phyloP scores from a whole-genome alignment of 2,113 vertebrate species.

The Procapra przewalskii region DNA sequence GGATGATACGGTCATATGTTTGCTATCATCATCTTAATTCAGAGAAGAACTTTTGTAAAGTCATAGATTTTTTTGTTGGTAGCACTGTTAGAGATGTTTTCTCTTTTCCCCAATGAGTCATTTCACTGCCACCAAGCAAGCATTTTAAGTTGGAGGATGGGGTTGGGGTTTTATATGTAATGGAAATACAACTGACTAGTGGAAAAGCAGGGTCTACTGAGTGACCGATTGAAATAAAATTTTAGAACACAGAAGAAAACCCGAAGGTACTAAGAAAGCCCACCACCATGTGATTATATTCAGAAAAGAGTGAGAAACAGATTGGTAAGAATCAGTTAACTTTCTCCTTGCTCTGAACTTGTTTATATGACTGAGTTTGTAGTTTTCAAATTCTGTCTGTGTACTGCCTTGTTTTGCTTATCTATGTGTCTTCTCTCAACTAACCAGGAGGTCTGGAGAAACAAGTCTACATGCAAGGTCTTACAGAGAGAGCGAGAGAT shows the following conservation, averaged over 20 bases:
- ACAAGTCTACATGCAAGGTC: background rate
- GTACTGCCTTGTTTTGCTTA: background rate
- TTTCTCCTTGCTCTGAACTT: constrained; percentile 1
- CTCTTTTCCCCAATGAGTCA: background rate
- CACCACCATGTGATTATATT: background rate
- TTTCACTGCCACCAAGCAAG: background rate
- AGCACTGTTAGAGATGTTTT: background rate
- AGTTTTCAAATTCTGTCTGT: background rate
- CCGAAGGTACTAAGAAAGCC: background rate
- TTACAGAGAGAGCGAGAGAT: background rate
- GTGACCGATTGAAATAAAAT: background rate
- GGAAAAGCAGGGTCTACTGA: background rate
- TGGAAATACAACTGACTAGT: background rate
- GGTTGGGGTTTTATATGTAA: background rate
- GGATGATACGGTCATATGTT: background rate
- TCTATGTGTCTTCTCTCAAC: background rate
- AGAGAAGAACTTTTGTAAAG: background rate
- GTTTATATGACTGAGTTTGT: background rate
- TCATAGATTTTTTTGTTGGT: background rate
- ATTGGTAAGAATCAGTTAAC: background rate
- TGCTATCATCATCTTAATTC: background rate
- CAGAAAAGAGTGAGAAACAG: background rate
- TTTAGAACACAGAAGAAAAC: background rate
- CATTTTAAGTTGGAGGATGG: background rate
- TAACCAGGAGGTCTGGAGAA: background rate